Percentiles rank a stretch among this genome's conserved stretches.
Conservation (phyloP, 2,888 invertebrate genomes). For the Rotaria macrura region DNA sequence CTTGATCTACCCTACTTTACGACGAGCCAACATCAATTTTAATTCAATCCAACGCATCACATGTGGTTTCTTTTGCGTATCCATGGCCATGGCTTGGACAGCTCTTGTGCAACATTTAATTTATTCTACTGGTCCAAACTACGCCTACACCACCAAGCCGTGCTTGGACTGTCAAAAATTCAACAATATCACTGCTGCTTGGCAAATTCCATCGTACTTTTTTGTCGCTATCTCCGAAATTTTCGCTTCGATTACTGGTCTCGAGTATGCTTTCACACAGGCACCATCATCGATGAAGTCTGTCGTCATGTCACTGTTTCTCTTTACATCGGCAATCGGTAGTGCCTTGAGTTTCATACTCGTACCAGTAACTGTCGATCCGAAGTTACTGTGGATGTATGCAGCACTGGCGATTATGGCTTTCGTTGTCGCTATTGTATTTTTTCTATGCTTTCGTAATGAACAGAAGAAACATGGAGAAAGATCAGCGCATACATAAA, state of each 20-base stretch:
- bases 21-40: constrained; percentile 34
- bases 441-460: too few species aligned
- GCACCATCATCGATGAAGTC: too few species aligned
- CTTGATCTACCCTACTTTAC: constrained; percentile 37
- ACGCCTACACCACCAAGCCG: not conserved
- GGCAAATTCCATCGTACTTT: constrained; percentile 81
- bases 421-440: too few species aligned
- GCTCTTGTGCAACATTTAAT: constrained; percentile 35
- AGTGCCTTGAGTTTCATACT: too few species aligned
- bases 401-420: too few species aligned
- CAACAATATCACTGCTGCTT: constrained; percentile 65
- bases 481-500: too few species aligned
- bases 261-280: constrained; percentile 51
- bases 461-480: too few species aligned
- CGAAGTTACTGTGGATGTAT: too few species aligned
- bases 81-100: constrained; percentile 36
- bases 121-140: not conserved
- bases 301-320: too few species aligned
- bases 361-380: too few species aligned
- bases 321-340: too few species aligned
- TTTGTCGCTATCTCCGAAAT: constrained; percentile 67
- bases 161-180: constrained; percentile 41
- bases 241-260: constrained; percentile 63
- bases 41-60: constrained; percentile 34
- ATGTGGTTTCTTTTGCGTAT: constrained; percentile 37